Conservation (phyloP, 2,797 vertebrate genomes). For the Phoeniculus purpureus region DNA sequence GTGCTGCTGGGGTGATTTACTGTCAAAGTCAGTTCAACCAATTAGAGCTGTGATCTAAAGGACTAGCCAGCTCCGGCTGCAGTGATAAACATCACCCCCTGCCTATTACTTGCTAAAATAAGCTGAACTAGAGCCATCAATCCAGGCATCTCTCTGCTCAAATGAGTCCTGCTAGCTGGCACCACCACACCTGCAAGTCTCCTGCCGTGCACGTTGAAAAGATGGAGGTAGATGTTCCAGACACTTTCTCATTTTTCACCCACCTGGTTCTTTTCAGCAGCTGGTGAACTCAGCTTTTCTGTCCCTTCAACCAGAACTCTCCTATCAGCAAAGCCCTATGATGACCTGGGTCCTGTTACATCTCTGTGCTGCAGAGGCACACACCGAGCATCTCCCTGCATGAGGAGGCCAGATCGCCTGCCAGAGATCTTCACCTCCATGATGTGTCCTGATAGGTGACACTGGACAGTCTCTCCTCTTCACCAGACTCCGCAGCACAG, state of each 20-base stretch:
- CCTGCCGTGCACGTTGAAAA: neutral
- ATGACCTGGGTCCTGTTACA: neutral
- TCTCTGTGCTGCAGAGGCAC: neutral
- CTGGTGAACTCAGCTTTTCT: neutral
- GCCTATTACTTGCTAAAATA: constrained; percentile 44
- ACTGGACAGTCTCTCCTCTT: neutral
- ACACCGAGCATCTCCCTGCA: neutral
- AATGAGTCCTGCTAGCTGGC: neutral
- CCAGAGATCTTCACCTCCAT: neutral
- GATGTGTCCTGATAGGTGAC: fast-evolving
- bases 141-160: neutral
- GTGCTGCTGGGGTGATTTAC: constrained; percentile 52
- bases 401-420: neutral
- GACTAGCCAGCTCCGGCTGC: constrained; percentile 33
- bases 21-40: neutral
- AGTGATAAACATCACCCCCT: constrained; percentile 34
- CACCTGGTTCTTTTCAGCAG: neutral
- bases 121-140: constrained; percentile 46
- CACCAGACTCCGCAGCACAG: neutral
- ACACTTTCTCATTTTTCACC: neutral
- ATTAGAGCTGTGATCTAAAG: constrained; percentile 51
- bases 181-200: constrained; percentile 31
- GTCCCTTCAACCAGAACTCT: neutral
- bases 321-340: neutral
- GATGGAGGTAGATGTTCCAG: neutral